A percentile compares a stretch with the other conserved stretches of the same genome.
Evolutionary conservation across 2,797 vertebrate genomes (phyloP).

Genomic region (Hylomyscus alleni): DNA sequence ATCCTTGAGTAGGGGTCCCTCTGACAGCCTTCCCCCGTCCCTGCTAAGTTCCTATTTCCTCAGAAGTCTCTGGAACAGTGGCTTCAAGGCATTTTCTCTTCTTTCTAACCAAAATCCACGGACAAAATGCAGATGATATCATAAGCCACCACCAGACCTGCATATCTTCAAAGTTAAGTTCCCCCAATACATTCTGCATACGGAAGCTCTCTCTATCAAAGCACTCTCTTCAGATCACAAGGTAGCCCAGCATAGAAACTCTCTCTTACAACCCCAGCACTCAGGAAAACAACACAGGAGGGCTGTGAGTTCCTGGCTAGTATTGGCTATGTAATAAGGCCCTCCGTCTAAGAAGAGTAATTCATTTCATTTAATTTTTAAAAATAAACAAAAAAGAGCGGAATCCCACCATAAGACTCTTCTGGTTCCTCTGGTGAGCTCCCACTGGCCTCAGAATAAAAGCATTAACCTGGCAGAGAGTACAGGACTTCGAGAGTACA

Average conservation of each 20-base stretch:
- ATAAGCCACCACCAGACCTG: neutral
- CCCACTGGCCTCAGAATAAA: neutral
- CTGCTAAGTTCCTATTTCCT: neutral
- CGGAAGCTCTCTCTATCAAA: neutral
- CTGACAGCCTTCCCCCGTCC: neutral
- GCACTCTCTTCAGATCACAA: neutral
- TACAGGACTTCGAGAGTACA: neutral
- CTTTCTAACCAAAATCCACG: neutral
- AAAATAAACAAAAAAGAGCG: neutral
- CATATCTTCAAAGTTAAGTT: neutral
- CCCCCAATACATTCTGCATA: neutral
- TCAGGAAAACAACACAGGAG: neutral
- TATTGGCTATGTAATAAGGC: neutral
- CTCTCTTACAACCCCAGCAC: neutral
- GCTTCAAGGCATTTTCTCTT: neutral
- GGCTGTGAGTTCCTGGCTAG: neutral
- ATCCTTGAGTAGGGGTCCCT: neutral
- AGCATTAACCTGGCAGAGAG: neutral
- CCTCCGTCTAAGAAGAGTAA: neutral
- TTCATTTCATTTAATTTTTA: neutral
- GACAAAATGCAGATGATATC: neutral
- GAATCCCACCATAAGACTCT: neutral
- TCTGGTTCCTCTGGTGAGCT: neutral
- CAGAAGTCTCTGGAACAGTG: neutral
- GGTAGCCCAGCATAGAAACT: neutral